Evolutionary conservation across 1,140 invertebrate species (phyloP).

Genomic region (Cydia amplana): DNA sequence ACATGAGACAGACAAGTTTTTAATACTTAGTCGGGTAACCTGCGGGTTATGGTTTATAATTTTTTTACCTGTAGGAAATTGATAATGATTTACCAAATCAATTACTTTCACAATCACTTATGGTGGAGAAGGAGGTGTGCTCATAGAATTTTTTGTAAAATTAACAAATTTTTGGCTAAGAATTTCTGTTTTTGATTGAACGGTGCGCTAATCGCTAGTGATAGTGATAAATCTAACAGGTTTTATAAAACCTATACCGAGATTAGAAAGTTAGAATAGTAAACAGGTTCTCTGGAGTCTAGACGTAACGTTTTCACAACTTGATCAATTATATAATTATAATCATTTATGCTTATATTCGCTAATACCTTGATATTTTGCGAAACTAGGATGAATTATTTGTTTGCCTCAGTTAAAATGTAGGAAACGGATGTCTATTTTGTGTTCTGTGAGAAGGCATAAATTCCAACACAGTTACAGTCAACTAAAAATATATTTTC

Average conservation of each 20-base stretch:
- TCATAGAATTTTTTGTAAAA: no score
- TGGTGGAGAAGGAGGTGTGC: no score
- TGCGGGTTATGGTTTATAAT: no score
- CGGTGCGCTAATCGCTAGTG: neutral
- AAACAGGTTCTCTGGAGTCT: neutral
- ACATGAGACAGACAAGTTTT: no score
- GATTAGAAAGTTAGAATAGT: neutral
- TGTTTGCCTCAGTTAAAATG: neutral
- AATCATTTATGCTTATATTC: neutral
- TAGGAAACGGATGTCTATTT: neutral
- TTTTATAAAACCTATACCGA: neutral
- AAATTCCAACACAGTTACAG: no score
- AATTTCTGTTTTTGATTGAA: neutral
- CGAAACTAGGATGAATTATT: neutral
- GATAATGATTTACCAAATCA: no score
- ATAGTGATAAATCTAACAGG: slow-evolving; percentile 1
- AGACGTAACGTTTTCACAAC: neutral
- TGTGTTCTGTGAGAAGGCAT: no score
- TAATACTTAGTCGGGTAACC: no score
- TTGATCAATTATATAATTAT: neutral
- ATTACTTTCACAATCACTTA: no score
- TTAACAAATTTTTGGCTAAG: no score
- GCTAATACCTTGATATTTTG: neutral
- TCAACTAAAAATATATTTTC: no score
- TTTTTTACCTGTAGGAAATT: no score